Base-by-base conservation (phyloP, 2,888 invertebrate genomes). In the Drosophila niveifrons region DNA sequence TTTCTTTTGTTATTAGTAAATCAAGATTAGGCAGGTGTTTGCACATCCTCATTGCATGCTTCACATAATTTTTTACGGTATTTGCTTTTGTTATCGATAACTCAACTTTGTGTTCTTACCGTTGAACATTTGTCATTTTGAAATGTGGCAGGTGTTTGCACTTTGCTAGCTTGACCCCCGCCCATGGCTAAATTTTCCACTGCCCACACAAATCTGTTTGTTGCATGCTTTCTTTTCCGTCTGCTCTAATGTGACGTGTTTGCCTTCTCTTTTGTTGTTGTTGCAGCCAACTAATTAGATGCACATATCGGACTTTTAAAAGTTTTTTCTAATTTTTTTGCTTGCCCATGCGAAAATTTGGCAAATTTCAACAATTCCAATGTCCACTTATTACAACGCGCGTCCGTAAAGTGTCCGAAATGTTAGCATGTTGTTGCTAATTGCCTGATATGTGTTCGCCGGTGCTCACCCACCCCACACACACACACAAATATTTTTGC, bases 371-470 rank as follows among this genome's bases (percentile, higher is more conserved):
- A 74, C 75, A 75, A 77, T 81, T 79, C 75, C 79, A 77, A 79
- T 81, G 87, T 87, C 77, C 79, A 73, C 86, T 72, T 83, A 78
- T 78, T 80, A 75, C 83, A 82, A 80, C 69, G 64, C 80, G 70
- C 65, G 72, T 80, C 65, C 50, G 80, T 61, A 64, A 80, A 78
- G 68, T 82, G 79, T 81, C 79, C 75, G 70, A 73, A 88, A 72
- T 79, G 69, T 36, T 78, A 41, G 69, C 69, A 80, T 77, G 72
- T 77, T 89, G 81, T 89, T 88, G 84, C 89, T 88, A 86, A 89
- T 88, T 78, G 84, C 66, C 84, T 72, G 75, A 75, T 73, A 72
- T 70, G 56, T 81, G 68, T 65, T 66, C 50, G 47, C 56, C 77
- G 77, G 73, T 69, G 62, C 43, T 69, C 62, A 39, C 57, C 70